Evolutionary conservation across 2,797 vertebrate genomes (phyloP), one percentile per base, ranked within the genome.

Genomic region (Bucorvus abyssinicus): DNA sequence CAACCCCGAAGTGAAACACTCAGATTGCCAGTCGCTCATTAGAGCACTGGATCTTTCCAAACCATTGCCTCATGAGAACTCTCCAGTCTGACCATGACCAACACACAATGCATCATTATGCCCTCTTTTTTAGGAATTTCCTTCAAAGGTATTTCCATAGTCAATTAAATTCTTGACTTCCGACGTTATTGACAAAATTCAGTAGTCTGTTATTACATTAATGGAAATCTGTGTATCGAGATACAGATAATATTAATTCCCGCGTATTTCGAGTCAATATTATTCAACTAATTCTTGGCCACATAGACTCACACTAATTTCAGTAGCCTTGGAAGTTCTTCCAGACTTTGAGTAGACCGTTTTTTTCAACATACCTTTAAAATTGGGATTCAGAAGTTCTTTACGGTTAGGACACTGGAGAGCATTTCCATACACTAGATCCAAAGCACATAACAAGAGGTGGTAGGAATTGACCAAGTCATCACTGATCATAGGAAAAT

Each of bases 401-500:
- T 98, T 99, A 40, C 99, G 98, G 95, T 98, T 98, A 24, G 99
- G 98, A 89, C 99, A 99, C 10, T 99, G 98, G 63, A 99, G 97
- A 49, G 99, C 98, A 90, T 98, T 99, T 95, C 98, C 98, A 97
- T 98, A 99, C 50, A 99, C 98, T 5, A 99, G 98, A 96, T 99
- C 99, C 94, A 99, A 98, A 34, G 98, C 98, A 74, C 99, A 99
- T 9, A 99, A 95, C 91, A 99, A 97, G 91, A 99, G 98, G 84
- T 99, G 99, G 71, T 99, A 99, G 24, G 99, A 99, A 98, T 99
- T 99, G 95, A 99, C 99, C 97, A 99, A 97, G 94, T 99, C 99
- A 76, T 99, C 99, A 30, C 99, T 99, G 96, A 99, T 99, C 99
- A 99, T 99, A 8, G 99, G 99, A 95, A 99, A 99, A 98, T 99